Base-by-base conservation (phyloP, 2,113 vertebrate genomes). In the Antechinus stuartii region DNA sequence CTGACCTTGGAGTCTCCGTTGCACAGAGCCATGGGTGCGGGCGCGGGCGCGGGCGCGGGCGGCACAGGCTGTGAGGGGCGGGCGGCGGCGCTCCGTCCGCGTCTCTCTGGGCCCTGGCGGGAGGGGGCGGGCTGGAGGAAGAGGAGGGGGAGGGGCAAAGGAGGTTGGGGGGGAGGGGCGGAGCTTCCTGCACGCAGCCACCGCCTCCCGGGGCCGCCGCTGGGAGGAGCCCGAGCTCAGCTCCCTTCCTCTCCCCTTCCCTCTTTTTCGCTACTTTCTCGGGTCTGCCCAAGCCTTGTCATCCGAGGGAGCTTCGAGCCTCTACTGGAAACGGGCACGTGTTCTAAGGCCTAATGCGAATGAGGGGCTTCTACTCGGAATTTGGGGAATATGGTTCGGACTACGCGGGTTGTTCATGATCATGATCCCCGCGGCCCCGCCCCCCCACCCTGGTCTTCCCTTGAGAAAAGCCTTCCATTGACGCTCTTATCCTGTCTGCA, bases 1-100 rank as follows among this genome's bases (percentile, higher is more conserved):
- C 99, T 99, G 98, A 99, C 99, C 99, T 99, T 99, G 99, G 99
- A 98, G 96, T 99, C 99, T 98, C 99, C 99, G 99, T 99, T 99
- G 98, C 99, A 99, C 97, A 99, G 98, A 98, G 99, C 99, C 99
- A 99, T 99, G 98, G 98, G 98, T 98, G 98, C 98, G 93, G 97
- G 97, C 84, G 94, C 94, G 95, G 93, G 90, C 55, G 90, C 61
- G 24, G 95, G 89, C 94, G 91, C 6, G 49, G 6, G 49, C 50
- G 50, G 94, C 94, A 89, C 55, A 55, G 76, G 93, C 56, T 56
- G 46, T 27, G 23, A n/a, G 61, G n/a, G 89, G 53, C 53, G 54
- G 50, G 91, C 91, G 24, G 89, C 46, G 49, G 46, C 89, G 26
- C 89, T 47, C 89, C 25, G 89, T 25, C 89, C 42, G 57, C 84